A percentile compares a stretch with the other conserved stretches of the same genome.
Conservation (phyloP, 2,888 invertebrate species). For the Chrysopilus asiliformis region DNA sequence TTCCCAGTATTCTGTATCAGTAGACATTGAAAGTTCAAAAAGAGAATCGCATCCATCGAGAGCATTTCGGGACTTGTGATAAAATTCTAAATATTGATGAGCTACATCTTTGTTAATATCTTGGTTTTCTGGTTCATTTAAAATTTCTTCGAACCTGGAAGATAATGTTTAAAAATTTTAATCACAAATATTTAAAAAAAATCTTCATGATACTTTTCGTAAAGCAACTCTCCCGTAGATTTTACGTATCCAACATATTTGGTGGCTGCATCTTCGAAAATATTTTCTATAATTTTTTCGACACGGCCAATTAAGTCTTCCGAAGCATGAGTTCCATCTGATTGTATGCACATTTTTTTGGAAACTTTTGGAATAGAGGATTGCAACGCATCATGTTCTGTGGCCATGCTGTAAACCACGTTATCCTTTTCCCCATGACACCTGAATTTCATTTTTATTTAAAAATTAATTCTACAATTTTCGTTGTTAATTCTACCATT, state of each 20-base stretch:
- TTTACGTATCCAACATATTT: conserved; percentile 27
- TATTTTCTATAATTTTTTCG: conserved; percentile 30
- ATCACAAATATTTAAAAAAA: too few species aligned
- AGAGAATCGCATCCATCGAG: too few species aligned
- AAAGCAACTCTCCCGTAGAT: conserved; percentile 27
- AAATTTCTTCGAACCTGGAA: too few species aligned
- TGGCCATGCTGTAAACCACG: conserved; percentile 43
- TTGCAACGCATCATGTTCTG: conserved; percentile 21
- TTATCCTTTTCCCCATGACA: conserved; percentile 57
- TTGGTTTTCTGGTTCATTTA: too few species aligned
- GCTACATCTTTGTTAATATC: too few species aligned
- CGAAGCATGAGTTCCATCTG: conserved; percentile 31
- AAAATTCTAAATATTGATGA: too few species aligned
- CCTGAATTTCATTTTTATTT: conserved; percentile 29
- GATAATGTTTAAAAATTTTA: too few species aligned
- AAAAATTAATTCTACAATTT: too few species aligned
- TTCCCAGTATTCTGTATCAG: too few species aligned
- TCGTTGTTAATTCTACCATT: conserved; percentile 55
- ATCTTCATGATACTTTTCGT: conserved; percentile 24
- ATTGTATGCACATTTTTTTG: conserved; percentile 25
- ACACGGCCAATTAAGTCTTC: conserved; percentile 25
- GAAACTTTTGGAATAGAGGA: conserved; percentile 23
- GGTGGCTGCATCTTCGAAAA: conserved; percentile 27
- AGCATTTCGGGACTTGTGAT: too few species aligned
- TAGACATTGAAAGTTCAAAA: too few species aligned